Base-by-base conservation (phyloP, 1,140 invertebrate species). In the Mycetomoellerius zeteki region DNA sequence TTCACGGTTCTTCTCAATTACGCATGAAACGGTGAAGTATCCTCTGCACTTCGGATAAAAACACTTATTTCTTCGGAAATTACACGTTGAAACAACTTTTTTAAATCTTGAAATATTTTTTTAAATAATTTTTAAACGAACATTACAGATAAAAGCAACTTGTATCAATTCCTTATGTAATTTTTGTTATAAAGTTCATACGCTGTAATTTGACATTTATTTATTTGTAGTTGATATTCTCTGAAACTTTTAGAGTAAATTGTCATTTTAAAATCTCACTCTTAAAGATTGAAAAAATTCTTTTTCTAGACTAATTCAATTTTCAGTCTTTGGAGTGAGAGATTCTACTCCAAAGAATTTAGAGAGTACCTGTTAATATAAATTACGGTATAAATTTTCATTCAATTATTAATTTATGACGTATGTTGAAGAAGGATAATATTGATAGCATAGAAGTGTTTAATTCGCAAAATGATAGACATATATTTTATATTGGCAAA, bases 1-100 rank as follows among this genome's bases (percentile, higher is more conserved):
- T 64, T 8, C 56, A 56, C 19, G 24, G 12, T 84, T 56, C 65
- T 52, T 50, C 37, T 43, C 65, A 30, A 43, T 80, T 58, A 60
- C 80, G 67, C 52, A 52, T 24, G 52, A 6, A 21, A n/a, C 12
- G 21, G 4, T 43, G 0, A 82, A 58, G 7, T 14, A 21, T 21
- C 8, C 33, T 73, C n/a, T 14, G 47, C n/a, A 16, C 19, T 37
- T 10, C 16, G 6, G 19, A 47, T 2, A 10, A 14, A 43, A 27
- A 43, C 14, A 71, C 2, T 52, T n/a, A n/a, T n/a, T 12, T 16
- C 10, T 14, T 33, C 43, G 58, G 1, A 43, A 33, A 16, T 58
- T 33, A n/a, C 1, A 12, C 5, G 14, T 71, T 71, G 10, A 50
- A 16, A 24, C 14, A 14, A 67, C 8, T 50, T 50, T 30, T 69